These are phyloP conservation scores for Catostomus latipinnis DNA, from an alignment of 2,797 vertebrate genomes.

Conservation along the genomic window DNA sequence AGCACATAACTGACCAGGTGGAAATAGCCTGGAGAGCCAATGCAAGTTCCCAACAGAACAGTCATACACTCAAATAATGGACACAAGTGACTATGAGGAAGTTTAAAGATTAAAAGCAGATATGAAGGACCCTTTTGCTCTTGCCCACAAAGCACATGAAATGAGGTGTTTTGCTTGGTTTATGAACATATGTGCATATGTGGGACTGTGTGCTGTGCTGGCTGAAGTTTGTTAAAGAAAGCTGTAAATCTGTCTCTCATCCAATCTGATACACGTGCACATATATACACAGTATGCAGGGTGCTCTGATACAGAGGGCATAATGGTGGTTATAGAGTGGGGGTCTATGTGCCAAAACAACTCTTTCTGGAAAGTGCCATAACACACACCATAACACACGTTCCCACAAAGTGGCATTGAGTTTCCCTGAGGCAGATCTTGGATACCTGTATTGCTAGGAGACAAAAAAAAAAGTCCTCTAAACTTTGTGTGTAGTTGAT, in stretches of 20 bases:
- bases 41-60: constrained; percentile 35
- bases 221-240: constrained; percentile 50
- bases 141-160: constrained; percentile 16
- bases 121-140: background rate
- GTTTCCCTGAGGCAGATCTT: constrained; percentile 55
- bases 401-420: constrained; percentile 50
- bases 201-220: constrained; percentile 41
- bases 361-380: constrained; percentile 49
- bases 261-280: constrained; percentile 33
- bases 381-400: constrained; percentile 50
- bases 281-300: constrained; percentile 15
- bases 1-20: constrained; percentile 68
- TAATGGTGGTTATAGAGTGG: constrained; percentile 49
- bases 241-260: constrained; percentile 12
- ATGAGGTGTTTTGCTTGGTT: constrained; percentile 39
- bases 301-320: constrained; percentile 37
- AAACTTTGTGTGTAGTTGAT: constrained; percentile 54
- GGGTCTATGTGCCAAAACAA: constrained; percentile 48
- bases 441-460: constrained; percentile 52
- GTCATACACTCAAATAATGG: constrained; percentile 37
- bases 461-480: constrained; percentile 38
- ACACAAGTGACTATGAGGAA: constrained; percentile 6
- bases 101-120: constrained; percentile 39
- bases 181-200: constrained; percentile 22
- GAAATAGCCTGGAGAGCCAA: constrained; percentile 65